Base-by-base conservation (phyloP, 2,888 invertebrate species). In the Myathropa florea region DNA sequence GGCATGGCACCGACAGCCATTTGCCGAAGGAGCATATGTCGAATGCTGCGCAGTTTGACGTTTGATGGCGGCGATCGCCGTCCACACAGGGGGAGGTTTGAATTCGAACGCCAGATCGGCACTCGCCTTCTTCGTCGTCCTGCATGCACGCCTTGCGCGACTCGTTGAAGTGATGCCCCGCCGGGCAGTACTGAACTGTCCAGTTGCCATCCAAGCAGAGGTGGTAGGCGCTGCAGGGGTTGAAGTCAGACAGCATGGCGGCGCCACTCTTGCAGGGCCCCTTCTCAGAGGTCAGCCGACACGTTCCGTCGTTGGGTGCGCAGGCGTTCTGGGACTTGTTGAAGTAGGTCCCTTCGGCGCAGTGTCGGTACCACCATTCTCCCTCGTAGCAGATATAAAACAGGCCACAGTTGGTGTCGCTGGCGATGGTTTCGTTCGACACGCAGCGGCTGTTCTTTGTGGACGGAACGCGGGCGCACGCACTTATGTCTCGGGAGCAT, bases 301-400 rank as follows among this genome's bases (percentile, higher is more conserved):
- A 86, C 2, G 83, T 68, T 14, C 86, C 88, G 57, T 90, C 89
- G 67, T 90, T 90, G 6, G 89, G 90, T 67, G 90, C 68, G 70
- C 92, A 92, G 33, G 90, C 91, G 88, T 90, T 90, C 24, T 85
- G 86, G 9, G 88, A 73, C 4, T 76, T 89, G 76, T 90, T 91
- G 55, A 91, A 92, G 78, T 90, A 92, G 89, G 89, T 90, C 21
- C 90, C 91, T 1, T 89, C 70, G 0, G 91, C 90, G 63, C 92
- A 92, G n/a, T 90, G 89, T 3, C 91, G 90, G 57, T 90, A 88
- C 90, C 90, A 91, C 92, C 92, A 91, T 2, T 88, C 86, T 4
- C 89, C 90, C 14, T 91, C 90, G 53, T 90, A 77, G 64, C 92
- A 92, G 81, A 92, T 90, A 9, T 91, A 80, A 63, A 90, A 92